Conservation (phyloP, 2,797 vertebrate species). For the Anableps anableps region DNA sequence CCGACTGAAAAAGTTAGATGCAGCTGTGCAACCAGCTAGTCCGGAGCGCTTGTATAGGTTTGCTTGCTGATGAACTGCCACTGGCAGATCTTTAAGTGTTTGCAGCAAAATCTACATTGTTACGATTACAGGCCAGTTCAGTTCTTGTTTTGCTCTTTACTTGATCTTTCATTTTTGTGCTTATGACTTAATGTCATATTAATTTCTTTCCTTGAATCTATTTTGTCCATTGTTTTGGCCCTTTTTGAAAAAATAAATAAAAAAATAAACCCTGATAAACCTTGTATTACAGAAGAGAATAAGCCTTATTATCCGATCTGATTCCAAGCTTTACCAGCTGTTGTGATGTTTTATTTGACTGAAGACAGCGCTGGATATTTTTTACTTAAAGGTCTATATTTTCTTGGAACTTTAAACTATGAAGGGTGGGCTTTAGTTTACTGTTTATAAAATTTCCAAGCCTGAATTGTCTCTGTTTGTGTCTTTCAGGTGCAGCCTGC, state of each 20-base stretch:
- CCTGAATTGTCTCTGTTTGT: not conserved
- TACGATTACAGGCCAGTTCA: too few species aligned
- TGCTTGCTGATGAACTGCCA: too few species aligned
- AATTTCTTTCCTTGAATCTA: too few species aligned
- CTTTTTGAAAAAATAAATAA: not conserved
- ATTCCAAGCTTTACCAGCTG: not conserved
- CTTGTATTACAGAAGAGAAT: not conserved
- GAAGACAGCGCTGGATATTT: not conserved
- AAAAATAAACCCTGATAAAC: not conserved
- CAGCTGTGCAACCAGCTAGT: too few species aligned
- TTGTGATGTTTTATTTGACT: not conserved
- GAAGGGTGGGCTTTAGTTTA: not conserved
- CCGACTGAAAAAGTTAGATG: too few species aligned
- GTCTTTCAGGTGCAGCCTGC: conserved; percentile 63
- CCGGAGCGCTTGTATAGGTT: too few species aligned
- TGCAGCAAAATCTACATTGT: too few species aligned
- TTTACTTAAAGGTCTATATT: not conserved
- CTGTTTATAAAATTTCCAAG: not conserved
- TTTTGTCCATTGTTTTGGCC: not conserved
- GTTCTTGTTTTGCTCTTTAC: too few species aligned
- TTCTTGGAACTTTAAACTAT: not conserved
- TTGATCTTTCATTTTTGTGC: too few species aligned
- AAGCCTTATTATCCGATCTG: not conserved
- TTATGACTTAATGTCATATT: too few species aligned
- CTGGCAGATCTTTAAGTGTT: too few species aligned